Evolutionary conservation across 2,888 invertebrate species (phyloP).

Genomic region (Drepanosiphum platanoidis): DNA sequence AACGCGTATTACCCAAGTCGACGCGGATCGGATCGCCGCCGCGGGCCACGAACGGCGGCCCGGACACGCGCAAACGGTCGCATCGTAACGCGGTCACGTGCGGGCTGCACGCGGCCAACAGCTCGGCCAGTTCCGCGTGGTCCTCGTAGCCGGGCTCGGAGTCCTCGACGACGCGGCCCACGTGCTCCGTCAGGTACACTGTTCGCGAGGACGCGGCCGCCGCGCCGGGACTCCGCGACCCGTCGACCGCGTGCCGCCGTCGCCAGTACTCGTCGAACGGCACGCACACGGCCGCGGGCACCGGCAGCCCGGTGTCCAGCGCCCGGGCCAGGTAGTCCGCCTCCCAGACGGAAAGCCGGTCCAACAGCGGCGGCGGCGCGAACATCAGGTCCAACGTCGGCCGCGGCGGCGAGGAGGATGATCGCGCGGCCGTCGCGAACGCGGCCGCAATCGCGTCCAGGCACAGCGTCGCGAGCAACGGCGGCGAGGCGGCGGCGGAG

Average conservation of each 20-base stretch:
- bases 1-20: too few relatives aligned
- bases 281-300: not conserved
- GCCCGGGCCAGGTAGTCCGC: not conserved
- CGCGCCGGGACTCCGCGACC: not conserved
- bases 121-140: not conserved
- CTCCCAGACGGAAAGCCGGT: not conserved
- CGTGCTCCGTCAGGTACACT: not conserved
- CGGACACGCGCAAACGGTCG: not conserved
- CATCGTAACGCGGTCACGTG: conserved; percentile 9
- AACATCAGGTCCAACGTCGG: too few relatives aligned
- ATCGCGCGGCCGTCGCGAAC: not conserved
- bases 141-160: not conserved
- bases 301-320: not conserved
- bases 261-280: conserved; percentile 1
- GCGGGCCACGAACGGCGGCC: not conserved
- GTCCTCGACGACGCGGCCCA: not conserved
- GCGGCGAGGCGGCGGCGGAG: too few relatives aligned
- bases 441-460: not conserved
- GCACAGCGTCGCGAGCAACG: not conserved
- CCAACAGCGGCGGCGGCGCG: too few relatives aligned
- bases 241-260: not conserved
- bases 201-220: not conserved
- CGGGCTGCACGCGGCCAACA: not conserved
- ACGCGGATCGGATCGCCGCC: conserved; percentile 17
- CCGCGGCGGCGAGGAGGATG: too few relatives aligned